These are phyloP conservation scores for Cromileptes altivelis DNA, from an alignment of 2,113 vertebrate species.

Conservation along the genomic window DNA sequence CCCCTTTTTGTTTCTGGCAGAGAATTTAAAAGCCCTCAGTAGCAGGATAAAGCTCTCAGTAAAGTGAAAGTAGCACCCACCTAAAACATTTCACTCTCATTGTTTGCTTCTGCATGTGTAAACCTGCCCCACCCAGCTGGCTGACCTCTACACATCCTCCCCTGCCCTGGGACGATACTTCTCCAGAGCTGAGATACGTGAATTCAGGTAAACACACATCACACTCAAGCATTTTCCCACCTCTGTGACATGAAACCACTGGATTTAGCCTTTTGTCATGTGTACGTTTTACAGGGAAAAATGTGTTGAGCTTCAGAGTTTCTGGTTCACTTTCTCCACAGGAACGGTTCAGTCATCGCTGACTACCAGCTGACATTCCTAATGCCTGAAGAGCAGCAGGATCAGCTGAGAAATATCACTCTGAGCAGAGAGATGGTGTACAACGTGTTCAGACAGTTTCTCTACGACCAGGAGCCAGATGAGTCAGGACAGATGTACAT, in stretches of 20 bases:
- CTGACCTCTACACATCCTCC: slow-evolving; percentile 74
- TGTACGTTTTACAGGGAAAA: not conserved
- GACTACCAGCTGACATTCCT: slow-evolving; percentile 78
- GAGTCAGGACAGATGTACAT: slow-evolving; percentile 50
- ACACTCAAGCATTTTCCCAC: not conserved
- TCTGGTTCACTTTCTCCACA: slow-evolving; percentile 7
- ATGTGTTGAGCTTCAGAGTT: not conserved
- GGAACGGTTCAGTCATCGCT: slow-evolving; percentile 49
- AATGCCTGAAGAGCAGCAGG: slow-evolving; percentile 71
- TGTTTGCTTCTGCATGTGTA: slow-evolving; percentile 43
- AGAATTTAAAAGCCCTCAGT: not conserved
- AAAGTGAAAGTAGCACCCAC: slow-evolving; percentile 6
- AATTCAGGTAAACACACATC: slow-evolving; percentile 70
- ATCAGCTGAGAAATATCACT: slow-evolving; percentile 67
- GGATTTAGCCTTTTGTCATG: not conserved
- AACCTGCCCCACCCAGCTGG: slow-evolving; percentile 68
- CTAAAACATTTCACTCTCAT: not conserved
- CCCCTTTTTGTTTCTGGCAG: not conserved
- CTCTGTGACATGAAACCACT: not conserved
- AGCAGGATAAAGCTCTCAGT: not conserved
- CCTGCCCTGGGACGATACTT: slow-evolving; percentile 83
- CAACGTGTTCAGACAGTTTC: slow-evolving; percentile 80
- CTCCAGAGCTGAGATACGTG: slow-evolving; percentile 31
- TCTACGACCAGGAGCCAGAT: slow-evolving; percentile 70
- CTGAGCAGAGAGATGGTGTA: slow-evolving; percentile 81